Evolutionary conservation across 2,888 invertebrate genomes (phyloP).

Genomic region (Strigamia maritima): DNA sequence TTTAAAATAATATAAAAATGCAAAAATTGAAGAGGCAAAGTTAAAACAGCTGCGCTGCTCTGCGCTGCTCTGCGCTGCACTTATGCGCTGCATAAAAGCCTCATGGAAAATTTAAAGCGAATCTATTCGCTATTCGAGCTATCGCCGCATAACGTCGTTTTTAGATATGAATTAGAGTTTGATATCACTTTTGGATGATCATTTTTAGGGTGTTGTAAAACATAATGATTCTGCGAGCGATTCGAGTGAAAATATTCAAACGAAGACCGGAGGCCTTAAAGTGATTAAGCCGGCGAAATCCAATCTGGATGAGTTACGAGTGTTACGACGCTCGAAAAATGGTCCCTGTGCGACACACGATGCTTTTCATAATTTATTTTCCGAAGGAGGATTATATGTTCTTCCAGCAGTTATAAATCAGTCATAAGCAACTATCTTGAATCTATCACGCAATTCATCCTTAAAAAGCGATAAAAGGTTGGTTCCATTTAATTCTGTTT

Average conservation of each 20-base stretch:
- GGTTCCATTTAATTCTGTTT: neutral
- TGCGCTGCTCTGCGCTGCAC: too few relatives aligned
- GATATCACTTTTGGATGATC: conserved; percentile 13
- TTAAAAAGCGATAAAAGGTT: neutral
- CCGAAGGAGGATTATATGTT: conserved; percentile 12
- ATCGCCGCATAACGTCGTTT: neutral
- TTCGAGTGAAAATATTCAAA: conserved; percentile 14
- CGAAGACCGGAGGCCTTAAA: neutral
- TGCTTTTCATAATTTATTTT: conserved; percentile 20
- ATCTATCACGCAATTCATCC: conserved; percentile 1
- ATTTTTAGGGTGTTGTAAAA: conserved; percentile 10
- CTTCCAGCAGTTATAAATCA: conserved; percentile 6
- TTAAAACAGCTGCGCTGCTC: neutral
- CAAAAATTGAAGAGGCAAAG: neutral
- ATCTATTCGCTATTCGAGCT: neutral
- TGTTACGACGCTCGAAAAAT: conserved; percentile 18
- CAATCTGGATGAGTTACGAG: conserved; percentile 18
- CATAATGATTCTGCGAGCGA: neutral
- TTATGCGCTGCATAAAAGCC: neutral
- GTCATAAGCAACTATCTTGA: conserved; percentile 10
- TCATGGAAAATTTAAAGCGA: neutral
- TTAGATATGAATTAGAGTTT: conserved; percentile 15
- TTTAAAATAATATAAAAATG: neutral
- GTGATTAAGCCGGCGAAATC: conserved; percentile 15
- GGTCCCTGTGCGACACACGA: neutral